Conservation (phyloP, 1,140 invertebrate species). For the Spodoptera frugiperda region DNA sequence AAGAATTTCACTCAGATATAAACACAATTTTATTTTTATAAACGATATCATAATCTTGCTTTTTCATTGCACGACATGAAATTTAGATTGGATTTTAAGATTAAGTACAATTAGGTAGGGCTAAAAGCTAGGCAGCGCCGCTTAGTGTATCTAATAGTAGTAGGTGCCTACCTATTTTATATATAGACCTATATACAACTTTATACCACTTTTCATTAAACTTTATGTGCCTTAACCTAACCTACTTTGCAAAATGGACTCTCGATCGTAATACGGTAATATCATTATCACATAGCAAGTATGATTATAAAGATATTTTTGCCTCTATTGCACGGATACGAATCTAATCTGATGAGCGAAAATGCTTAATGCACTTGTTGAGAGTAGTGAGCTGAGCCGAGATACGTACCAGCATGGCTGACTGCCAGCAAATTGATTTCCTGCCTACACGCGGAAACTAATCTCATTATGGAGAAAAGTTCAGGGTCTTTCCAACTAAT, state of each 20-base stretch:
- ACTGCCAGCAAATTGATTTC: conserved; percentile 46
- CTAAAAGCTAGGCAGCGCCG: not conserved
- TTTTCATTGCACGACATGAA: conserved; percentile 18
- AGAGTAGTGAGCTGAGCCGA: conserved; percentile 15
- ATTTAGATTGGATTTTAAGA: conserved; percentile 22
- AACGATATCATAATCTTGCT: conserved; percentile 35
- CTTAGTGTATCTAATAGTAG: too few species aligned
- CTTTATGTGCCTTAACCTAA: too few species aligned
- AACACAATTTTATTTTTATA: conserved; percentile 50
- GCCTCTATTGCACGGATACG: not conserved
- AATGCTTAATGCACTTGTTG: conserved; percentile 2
- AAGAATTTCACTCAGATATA: conserved; percentile 55
- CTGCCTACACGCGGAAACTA: conserved; percentile 41
- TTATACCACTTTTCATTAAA: too few species aligned
- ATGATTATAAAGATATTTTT: too few species aligned
- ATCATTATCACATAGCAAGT: too few species aligned
- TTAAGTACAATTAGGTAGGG: not conserved
- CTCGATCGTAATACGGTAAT: too few species aligned
- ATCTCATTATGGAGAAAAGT: conserved; percentile 45
- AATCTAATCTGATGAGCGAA: not conserved
- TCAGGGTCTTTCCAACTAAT: conserved; percentile 32
- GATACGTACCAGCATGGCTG: conserved; percentile 32
- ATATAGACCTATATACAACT: too few species aligned
- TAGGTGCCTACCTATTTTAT: too few species aligned
- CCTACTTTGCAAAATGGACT: too few species aligned